Percentiles rank a stretch among this genome's conserved stretches.
Conservation (phyloP, 2,113 vertebrate genomes). For the Poeciliopsis occidentalis region DNA sequence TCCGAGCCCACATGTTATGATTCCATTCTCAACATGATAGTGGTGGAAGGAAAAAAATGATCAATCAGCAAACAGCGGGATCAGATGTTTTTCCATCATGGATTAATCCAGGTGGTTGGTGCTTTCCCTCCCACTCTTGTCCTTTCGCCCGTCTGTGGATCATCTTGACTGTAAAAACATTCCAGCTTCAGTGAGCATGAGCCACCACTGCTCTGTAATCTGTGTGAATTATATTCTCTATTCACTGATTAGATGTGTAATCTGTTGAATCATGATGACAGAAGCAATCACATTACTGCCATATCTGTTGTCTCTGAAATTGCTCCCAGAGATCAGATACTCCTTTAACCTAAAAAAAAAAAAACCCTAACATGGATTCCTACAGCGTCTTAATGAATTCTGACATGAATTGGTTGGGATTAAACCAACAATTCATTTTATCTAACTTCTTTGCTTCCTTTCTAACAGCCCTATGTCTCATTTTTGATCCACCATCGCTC, state of each 20-base stretch:
- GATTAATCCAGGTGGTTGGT: constrained; percentile 62
- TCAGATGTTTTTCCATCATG: constrained; percentile 35
- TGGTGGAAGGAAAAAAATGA: constrained; percentile 7
- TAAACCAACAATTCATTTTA: constrained; percentile 60
- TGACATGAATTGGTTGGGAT: constrained; percentile 56
- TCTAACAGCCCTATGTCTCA: constrained; percentile 29
- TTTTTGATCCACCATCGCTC: constrained; percentile 62
- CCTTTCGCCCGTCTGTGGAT: constrained; percentile 37
- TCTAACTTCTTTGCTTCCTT: constrained; percentile 56
- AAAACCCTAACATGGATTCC: constrained; percentile 33
- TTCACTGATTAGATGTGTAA: constrained; percentile 73
- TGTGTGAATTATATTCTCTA: constrained; percentile 65
- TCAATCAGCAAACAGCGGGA: constrained; percentile 26
- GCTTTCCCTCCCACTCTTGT: constrained; percentile 41
- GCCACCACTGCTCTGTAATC: constrained; percentile 58
- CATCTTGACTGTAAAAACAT: constrained; percentile 38
- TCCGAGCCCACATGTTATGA: constrained; percentile 35
- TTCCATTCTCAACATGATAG: constrained; percentile 24
- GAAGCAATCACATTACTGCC: constrained; percentile 76
- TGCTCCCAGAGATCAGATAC: constrained; percentile 63
- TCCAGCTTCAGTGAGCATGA: constrained; percentile 45
- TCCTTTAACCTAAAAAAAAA: constrained; percentile 51
- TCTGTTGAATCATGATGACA: constrained; percentile 72
- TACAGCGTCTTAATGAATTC: constrained; percentile 56
- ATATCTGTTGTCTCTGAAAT: constrained; percentile 55